These are phyloP conservation scores for Oostethus manadensis DNA, from an alignment of 2,113 vertebrate species.

Conservation along the genomic window DNA sequence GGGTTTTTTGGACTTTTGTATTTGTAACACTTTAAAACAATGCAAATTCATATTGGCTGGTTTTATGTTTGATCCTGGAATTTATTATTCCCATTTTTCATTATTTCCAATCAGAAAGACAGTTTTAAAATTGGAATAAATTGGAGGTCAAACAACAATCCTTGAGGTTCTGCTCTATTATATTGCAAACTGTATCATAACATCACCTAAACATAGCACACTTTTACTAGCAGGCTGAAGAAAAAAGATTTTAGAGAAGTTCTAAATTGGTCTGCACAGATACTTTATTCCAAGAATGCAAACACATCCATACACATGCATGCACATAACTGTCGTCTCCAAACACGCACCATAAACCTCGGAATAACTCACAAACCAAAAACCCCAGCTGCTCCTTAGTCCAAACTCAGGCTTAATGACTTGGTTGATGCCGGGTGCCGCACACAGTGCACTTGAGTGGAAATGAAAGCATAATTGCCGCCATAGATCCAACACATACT, in stretches of 20 bases:
- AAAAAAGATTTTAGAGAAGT: slow-evolving; percentile 3
- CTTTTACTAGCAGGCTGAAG: not conserved
- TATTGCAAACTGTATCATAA: not conserved
- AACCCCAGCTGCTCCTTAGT: slow-evolving; percentile 53
- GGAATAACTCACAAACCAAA: slow-evolving; percentile 47
- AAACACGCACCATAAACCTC: slow-evolving; percentile 57
- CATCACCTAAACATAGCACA: not conserved
- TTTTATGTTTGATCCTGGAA: not conserved
- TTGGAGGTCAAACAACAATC: not conserved
- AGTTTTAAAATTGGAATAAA: not conserved
- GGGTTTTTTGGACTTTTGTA: too few relatives aligned
- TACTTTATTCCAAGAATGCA: slow-evolving; percentile 6
- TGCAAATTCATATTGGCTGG: too few relatives aligned
- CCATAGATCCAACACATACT: slow-evolving; percentile 63
- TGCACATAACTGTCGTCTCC: slow-evolving; percentile 43
- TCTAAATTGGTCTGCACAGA: slow-evolving; percentile 12
- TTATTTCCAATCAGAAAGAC: not conserved
- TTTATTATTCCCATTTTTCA: not conserved
- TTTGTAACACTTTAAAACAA: not conserved
- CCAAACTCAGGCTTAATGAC: slow-evolving; percentile 59
- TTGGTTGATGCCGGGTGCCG: slow-evolving; percentile 59
- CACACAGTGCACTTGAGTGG: slow-evolving; percentile 62
- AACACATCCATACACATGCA: slow-evolving; percentile 12
- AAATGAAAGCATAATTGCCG: slow-evolving; percentile 70
- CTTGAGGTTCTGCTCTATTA: not conserved